Conservation (phyloP, 1,140 invertebrate genomes). For the Neodiprion virginianus region DNA sequence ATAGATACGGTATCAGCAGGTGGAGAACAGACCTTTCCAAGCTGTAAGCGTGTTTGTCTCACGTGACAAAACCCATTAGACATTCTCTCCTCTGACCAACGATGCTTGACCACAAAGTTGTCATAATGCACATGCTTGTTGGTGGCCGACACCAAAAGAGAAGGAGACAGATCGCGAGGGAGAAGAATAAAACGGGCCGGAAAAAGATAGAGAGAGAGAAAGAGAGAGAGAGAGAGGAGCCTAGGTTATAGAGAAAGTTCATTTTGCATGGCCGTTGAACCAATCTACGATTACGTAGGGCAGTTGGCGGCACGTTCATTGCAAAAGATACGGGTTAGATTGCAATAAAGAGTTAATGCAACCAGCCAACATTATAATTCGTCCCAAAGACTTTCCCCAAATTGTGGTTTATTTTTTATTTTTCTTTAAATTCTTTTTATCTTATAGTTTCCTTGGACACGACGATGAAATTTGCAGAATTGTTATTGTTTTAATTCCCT, state of each 20-base stretch:
- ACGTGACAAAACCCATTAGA: background rate
- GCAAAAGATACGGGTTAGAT: background rate
- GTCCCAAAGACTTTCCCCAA: background rate
- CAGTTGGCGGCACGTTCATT: slow-evolving; percentile 1
- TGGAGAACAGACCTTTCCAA: background rate
- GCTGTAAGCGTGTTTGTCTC: background rate
- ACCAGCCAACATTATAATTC: background rate
- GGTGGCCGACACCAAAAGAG: background rate
- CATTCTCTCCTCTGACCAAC: background rate
- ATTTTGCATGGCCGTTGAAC: slow-evolving; percentile 59
- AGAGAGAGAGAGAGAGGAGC: background rate
- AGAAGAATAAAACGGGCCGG: background rate
- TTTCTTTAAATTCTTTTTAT: background rate
- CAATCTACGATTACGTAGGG: slow-evolving; percentile 49
- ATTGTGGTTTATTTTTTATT: background rate
- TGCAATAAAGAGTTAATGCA: background rate
- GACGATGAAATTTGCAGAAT: too few species aligned
- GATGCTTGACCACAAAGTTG: background rate
- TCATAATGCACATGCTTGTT: background rate
- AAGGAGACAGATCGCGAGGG: background rate
- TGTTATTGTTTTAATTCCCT: too few species aligned
- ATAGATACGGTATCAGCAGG: background rate
- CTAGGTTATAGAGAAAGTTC: slow-evolving; percentile 47
- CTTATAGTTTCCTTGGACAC: too few species aligned
- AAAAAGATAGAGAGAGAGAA: background rate